Base-by-base conservation (phyloP, 2,113 vertebrate genomes). In the Girardinichthys multiradiatus region DNA sequence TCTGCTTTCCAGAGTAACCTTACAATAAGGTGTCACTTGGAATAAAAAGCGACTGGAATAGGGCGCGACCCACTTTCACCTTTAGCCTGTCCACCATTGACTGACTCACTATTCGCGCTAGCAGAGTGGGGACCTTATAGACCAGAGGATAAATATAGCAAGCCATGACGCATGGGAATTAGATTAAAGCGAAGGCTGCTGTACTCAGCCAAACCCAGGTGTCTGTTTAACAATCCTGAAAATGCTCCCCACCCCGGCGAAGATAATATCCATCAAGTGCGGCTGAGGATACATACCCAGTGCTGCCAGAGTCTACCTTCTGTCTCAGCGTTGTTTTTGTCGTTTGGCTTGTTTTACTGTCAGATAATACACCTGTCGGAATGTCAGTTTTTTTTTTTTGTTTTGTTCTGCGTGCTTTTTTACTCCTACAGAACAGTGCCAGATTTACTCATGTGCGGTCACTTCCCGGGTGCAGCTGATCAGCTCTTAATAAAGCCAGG, bases 101-200 rank as follows among this genome's bases (percentile, higher is more conserved):
- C 81, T 90, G 87, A 89, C 81, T 90, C 89, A 88, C 51, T 70
- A 62, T 77, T 62, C 64, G 81, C 27, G 6, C 74, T 70, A 28
- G 42, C 33, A 68, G 64, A 70, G 75, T 33, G 65, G 57, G 51
- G 59, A 88, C 86, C 80, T 79, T 85, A 76, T 76, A 81, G 89
- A 86, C 81, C 79, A 74, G n/a, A 6, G 83, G 87, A 81, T 91
- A 91, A 87, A 91, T 90, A 92, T 90, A 92, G 89, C 80, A 70
- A 33, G 37, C 54, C 42, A 33, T 93, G 92, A 92, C 87, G 89
- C 86, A 92, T 82, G 81, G 81, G 83, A 82, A 86, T 89, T 79
- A 69, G 90, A 91, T 93, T 92, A 90, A 89, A 91, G 82, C 66
- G 79, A 88, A 79, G 83, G 86, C 17, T 86, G 80, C 62, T 85